phyloP scores from a whole-genome alignment of 1,140 invertebrate genomes.

The Trachymyrmex septentrionalis region DNA sequence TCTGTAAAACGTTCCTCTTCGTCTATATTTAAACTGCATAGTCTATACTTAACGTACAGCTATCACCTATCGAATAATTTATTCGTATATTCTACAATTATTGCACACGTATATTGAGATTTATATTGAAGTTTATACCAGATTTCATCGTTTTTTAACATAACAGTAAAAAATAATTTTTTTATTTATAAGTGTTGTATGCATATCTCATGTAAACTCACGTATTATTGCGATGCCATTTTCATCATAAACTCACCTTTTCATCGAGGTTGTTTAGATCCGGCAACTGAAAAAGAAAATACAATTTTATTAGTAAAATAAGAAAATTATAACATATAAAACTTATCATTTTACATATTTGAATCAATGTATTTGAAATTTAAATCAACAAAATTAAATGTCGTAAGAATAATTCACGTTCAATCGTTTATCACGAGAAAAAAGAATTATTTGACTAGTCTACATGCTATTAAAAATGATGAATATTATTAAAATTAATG shows the following conservation, averaged over 20 bases:
- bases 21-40: constrained; percentile 1
- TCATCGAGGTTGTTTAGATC: constrained; percentile 83
- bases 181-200: neutral
- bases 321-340: neutral
- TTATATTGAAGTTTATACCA: neutral
- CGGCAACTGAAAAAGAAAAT: constrained; percentile 83
- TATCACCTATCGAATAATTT: neutral
- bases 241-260: constrained; percentile 80
- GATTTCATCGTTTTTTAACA: neutral
- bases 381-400: neutral
- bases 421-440: neutral
- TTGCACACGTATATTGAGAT: neutral
- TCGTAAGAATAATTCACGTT: neutral
- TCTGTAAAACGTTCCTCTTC: neutral
- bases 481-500: constrained; percentile 1
- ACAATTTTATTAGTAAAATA: constrained; percentile 1
- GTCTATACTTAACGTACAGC: neutral
- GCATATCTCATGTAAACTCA: neutral
- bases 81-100: neutral
- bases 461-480: neutral
- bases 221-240: neutral
- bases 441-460: neutral
- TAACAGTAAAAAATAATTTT: neutral
- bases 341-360: neutral
- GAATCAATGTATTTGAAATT: neutral